phyloP scores from a whole-genome alignment of 2,113 vertebrate genomes.

The Misgurnus mizolepis region DNA sequence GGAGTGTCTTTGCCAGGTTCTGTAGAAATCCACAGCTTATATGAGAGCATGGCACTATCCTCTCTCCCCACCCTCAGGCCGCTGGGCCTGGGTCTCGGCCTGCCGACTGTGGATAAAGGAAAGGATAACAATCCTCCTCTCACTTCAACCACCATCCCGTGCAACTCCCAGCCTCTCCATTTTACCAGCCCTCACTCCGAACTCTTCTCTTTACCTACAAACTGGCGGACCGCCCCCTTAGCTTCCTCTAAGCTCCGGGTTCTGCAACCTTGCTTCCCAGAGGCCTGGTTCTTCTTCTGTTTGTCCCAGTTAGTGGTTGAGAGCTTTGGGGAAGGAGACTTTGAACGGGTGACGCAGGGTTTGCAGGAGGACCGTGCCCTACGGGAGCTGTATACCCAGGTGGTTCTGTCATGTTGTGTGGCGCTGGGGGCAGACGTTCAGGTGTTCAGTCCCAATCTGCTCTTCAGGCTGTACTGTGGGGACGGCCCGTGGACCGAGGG shows the following conservation, averaged over 20 bases:
- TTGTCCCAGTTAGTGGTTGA: slow-evolving; percentile 83
- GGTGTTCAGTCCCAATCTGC: slow-evolving; percentile 82
- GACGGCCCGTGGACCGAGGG: slow-evolving; percentile 88
- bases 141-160: slow-evolving; percentile 57
- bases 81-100: slow-evolving; percentile 73
- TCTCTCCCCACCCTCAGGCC: slow-evolving; percentile 75
- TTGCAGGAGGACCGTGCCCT: slow-evolving; percentile 82
- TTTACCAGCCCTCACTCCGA: slow-evolving; percentile 86
- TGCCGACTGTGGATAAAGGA: slow-evolving; percentile 50
- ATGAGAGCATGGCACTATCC: slow-evolving; percentile 73
- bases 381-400: slow-evolving; percentile 83
- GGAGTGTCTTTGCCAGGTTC: slow-evolving; percentile 89
- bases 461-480: slow-evolving; percentile 88
- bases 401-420: slow-evolving; percentile 84
- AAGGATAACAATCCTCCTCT: slow-evolving; percentile 32
- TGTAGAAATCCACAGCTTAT: slow-evolving; percentile 79
- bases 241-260: slow-evolving; percentile 77
- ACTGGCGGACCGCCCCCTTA: slow-evolving; percentile 83
- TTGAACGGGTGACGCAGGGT: slow-evolving; percentile 79
- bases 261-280: slow-evolving; percentile 85
- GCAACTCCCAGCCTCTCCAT: slow-evolving; percentile 66
- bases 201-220: slow-evolving; percentile 81
- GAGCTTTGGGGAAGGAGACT: slow-evolving; percentile 76
- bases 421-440: slow-evolving; percentile 84
- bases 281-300: slow-evolving; percentile 91